Evolutionary conservation across 2,113 vertebrate species (phyloP), one percentile per base, ranked within the genome.

Genomic region (Beaufortia kweichowensis): DNA sequence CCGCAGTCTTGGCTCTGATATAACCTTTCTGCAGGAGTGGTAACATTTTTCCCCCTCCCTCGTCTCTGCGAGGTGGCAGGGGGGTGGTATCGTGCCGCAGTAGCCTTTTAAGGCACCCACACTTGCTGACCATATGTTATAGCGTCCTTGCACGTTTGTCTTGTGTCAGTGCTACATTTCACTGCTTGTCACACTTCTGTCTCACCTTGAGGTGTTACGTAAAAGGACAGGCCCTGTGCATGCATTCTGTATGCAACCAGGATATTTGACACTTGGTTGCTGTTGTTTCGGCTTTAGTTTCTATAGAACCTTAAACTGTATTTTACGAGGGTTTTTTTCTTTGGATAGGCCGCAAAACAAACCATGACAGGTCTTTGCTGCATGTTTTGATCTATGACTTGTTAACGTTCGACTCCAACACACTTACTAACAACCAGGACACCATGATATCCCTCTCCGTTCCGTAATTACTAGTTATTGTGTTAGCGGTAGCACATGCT

Each of bases 401-500:
- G 17, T 23, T 50, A 31, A 59, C 29, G 11, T 77, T 55, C 24
- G 21, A 28, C 21, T 75, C 35, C 60, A 35, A 12, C n/a, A 17
- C n/a, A 2, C 6, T 39, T 75, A 70, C 41, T 74, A 78, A 80
- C 53, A 78, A 31, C n/a, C 23, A 53, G 17, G 8, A 39, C 23
- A 74, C 21, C 59, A 41, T 23, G 6, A 62, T 74, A 35, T 69
- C 23, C 53, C 56, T 21, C 10, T 53, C 6, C 46, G 12, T 78
- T 75, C 35, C 35, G 12, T 57, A 55, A 60, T n/a, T 79, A 39
- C 73, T 43, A 28, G 75, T 50, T 53, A 33, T 60, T 61, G 3
- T 77, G 46, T 77, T 46, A 24, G 71, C 43, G 86, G 86, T 86
- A 86, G 88, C 86, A 62, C 71, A 26, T 31, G 85, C 86, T 90